phyloP scores from a whole-genome alignment of 2,113 vertebrate genomes.

The Nyctibius bracteatus region DNA sequence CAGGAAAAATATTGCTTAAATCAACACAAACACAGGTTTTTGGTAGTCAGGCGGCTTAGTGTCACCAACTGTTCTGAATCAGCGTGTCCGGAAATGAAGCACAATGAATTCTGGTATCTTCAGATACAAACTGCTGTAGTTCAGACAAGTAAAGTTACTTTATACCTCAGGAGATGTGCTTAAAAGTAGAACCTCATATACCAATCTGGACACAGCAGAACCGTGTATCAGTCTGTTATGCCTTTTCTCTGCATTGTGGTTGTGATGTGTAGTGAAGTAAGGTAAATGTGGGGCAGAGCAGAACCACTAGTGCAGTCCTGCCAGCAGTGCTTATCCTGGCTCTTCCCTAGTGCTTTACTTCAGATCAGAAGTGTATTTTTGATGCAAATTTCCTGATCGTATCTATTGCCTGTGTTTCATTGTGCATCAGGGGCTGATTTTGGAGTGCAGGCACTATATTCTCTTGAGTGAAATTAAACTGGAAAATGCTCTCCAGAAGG shows the following conservation, averaged over 20 bases:
- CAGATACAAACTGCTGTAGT: neutral
- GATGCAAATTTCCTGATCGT: neutral
- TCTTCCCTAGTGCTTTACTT: neutral
- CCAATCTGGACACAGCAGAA: neutral
- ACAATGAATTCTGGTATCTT: neutral
- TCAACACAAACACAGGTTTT: neutral
- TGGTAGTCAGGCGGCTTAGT: neutral
- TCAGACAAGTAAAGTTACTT: neutral
- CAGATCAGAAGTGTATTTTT: neutral
- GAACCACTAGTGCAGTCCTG: neutral
- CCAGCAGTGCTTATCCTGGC: fast-evolving
- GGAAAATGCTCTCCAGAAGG: neutral
- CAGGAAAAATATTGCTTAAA: neutral
- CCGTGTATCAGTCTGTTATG: neutral
- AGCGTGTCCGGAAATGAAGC: neutral
- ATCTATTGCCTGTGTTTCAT: neutral
- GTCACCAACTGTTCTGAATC: neutral
- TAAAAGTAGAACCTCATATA: neutral
- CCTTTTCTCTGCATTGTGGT: neutral
- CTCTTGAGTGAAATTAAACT: neutral
- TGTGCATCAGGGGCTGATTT: neutral
- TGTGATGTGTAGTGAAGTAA: neutral
- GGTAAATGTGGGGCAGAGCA: neutral
- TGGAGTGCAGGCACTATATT: neutral
- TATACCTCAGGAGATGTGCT: neutral